Conservation (phyloP, 2,113 vertebrate species). For the Apaloderma vittatum region DNA sequence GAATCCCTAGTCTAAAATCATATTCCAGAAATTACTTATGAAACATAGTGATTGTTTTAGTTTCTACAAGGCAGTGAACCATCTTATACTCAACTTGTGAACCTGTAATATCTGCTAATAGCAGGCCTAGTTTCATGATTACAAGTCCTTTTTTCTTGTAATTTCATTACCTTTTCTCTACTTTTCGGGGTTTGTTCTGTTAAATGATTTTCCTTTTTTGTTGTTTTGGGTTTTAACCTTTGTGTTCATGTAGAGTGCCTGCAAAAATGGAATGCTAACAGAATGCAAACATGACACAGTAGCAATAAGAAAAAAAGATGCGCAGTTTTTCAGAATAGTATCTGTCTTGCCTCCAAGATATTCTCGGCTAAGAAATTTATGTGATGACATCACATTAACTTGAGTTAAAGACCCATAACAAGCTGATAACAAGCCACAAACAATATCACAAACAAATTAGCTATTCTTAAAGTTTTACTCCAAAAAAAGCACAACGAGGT, state of each 20-base stretch:
- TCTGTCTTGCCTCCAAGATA: background rate
- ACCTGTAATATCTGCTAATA: background rate
- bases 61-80: background rate
- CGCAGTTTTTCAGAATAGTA: background rate
- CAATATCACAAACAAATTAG: background rate
- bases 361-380: background rate
- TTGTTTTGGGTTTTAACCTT: background rate
- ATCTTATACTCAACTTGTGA: background rate
- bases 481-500: background rate
- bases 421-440: fast-evolving
- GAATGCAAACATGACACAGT: background rate
- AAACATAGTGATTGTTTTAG: background rate
- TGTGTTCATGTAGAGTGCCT: background rate
- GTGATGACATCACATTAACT: background rate
- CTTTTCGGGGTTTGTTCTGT: background rate
- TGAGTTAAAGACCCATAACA: background rate
- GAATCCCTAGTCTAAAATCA: background rate
- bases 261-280: background rate
- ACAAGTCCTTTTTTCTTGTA: background rate
- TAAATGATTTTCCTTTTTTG: background rate
- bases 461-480: too few relatives aligned
- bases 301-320: background rate
- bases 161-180: background rate
- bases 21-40: background rate
- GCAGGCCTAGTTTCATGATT: background rate